A percentile compares a stretch with the other conserved stretches of the same genome.
Conservation (phyloP, 2,113 vertebrate species). For the Melanerpes aurifrons region DNA sequence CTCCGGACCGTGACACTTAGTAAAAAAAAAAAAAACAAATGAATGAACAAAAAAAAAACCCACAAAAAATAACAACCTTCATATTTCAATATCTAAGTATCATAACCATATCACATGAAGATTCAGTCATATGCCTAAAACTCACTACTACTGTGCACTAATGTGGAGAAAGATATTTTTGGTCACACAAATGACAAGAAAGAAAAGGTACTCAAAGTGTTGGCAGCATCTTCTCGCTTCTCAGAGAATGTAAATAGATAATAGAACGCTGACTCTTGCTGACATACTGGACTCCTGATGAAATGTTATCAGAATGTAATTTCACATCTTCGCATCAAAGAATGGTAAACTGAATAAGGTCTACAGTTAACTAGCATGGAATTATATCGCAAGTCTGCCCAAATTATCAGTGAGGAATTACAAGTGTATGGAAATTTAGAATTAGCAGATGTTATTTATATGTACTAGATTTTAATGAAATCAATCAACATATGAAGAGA, state of each 20-base stretch:
- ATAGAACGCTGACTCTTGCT: not conserved
- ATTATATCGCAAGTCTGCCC: not conserved
- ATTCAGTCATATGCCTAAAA: not conserved
- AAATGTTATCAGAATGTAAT: not conserved
- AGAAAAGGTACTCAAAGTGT: not conserved
- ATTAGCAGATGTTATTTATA: not conserved
- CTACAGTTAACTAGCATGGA: not conserved
- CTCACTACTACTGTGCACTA: not conserved
- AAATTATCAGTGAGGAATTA: not conserved
- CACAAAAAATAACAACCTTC: no score
- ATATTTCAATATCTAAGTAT: not conserved
- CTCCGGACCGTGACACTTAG: no score
- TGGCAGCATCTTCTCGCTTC: not conserved
- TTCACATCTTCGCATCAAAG: not conserved
- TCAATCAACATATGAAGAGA: not conserved
- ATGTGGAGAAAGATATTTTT: not conserved
- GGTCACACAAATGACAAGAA: not conserved
- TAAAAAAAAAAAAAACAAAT: not conserved
- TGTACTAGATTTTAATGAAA: not conserved
- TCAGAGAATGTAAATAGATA: not conserved
- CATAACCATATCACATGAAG: not conserved
- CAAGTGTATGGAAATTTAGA: not conserved
- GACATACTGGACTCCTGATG: not conserved
- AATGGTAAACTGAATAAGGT: not conserved
- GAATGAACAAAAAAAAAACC: not conserved